Base-by-base conservation (phyloP, 2,888 invertebrate genomes). In the Pemphredon lugubris region DNA sequence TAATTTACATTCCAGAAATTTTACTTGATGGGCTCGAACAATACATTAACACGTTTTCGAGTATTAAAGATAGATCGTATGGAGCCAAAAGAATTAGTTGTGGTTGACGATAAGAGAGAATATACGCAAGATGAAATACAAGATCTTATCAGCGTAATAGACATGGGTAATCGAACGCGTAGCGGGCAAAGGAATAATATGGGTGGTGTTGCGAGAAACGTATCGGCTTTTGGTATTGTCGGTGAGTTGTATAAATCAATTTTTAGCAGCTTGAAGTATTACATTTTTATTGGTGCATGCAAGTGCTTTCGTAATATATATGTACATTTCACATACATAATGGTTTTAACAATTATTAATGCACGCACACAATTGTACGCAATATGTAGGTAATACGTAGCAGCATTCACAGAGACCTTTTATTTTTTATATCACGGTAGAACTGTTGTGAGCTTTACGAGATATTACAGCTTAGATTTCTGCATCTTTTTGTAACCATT, bases 11-110 rank as follows among this genome's bases (percentile, higher is more conserved):
- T 77, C 4, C 90, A 98, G 97, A 94, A 96, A 86, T 96, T 96
- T 89, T 98, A 96, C 90, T 91, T 99, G 47, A 96, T 99, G 86
- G 99, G 99, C 3, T 97, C 97, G 11, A 99, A 98, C 88, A 97
- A 97, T 85, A 95, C 96, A 0, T 94, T 97, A 88, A 96, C 96
- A 0, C 93, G 96, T 59, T 99, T 98, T 88, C 92, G 98, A 69
- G 95, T 99, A 0, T 92, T 99, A 13, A 97, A 97, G 91, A 97
- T 99, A 79, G 98, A 98, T 89, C 92, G 99, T 61, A 96, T 95
- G 68, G 96, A 97, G 84, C 93, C 95, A 0, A 93, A 93, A 84
- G 95, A 96, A 40, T 90, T 98, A 42, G 91, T 93, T 69, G 92
- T 98, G 9, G 93, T 95, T 53, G 98, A 98, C 91, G 98, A 98